A percentile compares a stretch with the other conserved stretches of the same genome.
Conservation (phyloP, 2,888 invertebrate species). For the Antitype chi region DNA sequence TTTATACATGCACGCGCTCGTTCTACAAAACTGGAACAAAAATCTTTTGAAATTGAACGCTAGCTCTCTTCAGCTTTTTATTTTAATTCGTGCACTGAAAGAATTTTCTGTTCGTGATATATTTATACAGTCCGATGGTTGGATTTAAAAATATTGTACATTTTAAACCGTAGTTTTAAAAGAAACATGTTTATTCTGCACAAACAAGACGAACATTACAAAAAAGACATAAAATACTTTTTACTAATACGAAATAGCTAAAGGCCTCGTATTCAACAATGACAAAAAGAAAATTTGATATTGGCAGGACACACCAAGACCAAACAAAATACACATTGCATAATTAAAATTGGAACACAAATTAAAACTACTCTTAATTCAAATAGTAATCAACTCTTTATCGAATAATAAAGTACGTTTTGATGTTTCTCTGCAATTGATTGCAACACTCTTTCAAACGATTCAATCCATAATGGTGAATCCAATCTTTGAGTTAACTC, state of each 20-base stretch:
- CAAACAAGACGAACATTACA: neutral
- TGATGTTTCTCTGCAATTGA: slow-evolving; percentile 21
- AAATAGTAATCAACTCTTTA: neutral
- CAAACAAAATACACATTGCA: neutral
- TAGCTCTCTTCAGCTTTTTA: slow-evolving; percentile 42
- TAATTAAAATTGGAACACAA: neutral
- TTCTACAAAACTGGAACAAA: slow-evolving; percentile 45
- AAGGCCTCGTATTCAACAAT: neutral
- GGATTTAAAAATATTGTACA: slow-evolving; percentile 29
- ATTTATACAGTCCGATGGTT: slow-evolving; percentile 32
- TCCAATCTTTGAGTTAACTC: slow-evolving; percentile 37
- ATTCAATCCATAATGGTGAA: slow-evolving; percentile 40
- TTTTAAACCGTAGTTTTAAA: slow-evolving; percentile 9
- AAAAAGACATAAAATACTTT: neutral
- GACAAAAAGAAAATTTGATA: neutral
- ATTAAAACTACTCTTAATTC: neutral
- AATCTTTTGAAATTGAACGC: slow-evolving; percentile 55
- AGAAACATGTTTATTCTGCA: neutral
- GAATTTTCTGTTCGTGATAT: slow-evolving; percentile 43
- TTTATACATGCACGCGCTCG: slow-evolving; percentile 16
- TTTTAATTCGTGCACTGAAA: slow-evolving; percentile 36
- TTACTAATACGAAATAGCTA: neutral
- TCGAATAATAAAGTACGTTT: slow-evolving; percentile 1
- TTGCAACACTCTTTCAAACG: slow-evolving; percentile 50
- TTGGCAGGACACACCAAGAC: neutral